Conservation (phyloP, 92 coral and sea anemone species). For the Siderastrea radians region DNA sequence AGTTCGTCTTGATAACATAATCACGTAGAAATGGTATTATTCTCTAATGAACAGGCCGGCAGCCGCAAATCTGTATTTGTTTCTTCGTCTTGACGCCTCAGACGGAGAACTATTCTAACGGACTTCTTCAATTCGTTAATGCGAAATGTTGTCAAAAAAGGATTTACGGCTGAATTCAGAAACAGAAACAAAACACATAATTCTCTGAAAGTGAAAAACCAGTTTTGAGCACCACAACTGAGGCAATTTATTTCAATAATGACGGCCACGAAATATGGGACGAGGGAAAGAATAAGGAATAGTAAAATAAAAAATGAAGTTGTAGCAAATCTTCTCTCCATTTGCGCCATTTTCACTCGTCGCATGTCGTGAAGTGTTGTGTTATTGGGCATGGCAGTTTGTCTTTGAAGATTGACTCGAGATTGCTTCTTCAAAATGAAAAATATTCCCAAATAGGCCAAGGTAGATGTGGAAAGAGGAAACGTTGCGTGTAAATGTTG, state of each 20-base stretch:
- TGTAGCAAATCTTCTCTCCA: conserved; percentile 6
- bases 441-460: conserved; percentile 7
- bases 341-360: background rate
- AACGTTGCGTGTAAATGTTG: conserved; percentile 23
- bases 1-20: too few relatives aligned
- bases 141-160: conserved; percentile 11
- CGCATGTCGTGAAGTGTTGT: background rate
- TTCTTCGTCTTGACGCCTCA: background rate
- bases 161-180: background rate
- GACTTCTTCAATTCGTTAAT: conserved; percentile 17
- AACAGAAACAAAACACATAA: conserved; percentile 4
- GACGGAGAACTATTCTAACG: background rate
- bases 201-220: background rate
- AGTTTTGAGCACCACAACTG: background rate
- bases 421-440: background rate
- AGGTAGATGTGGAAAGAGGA: conserved; percentile 4
- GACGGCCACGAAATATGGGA: conserved; percentile 8
- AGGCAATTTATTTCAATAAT: background rate
- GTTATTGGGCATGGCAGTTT: background rate
- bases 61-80: background rate
- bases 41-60: background rate
- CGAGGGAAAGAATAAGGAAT: background rate
- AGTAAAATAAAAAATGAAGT: conserved; percentile 17
- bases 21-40: background rate
- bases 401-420: background rate